Percentiles rank a stretch among this genome's conserved stretches.
Conservation (phyloP, 2,797 vertebrate genomes). For the Emydoidea blandingii region DNA sequence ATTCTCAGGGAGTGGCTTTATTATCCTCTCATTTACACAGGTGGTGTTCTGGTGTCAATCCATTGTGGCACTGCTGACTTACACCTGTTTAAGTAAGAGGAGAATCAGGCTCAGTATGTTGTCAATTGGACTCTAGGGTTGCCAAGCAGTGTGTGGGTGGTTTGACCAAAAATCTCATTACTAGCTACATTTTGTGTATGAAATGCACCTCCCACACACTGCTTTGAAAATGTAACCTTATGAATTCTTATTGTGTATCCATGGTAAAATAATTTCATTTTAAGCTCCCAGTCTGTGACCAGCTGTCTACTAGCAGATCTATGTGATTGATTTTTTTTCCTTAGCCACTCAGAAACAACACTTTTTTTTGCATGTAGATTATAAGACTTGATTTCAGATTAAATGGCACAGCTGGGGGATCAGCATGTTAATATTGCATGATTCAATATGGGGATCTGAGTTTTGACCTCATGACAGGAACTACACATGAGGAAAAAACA, state of each 20-base stretch:
- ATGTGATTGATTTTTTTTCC: background rate
- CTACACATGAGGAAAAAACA: background rate
- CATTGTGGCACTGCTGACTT: background rate
- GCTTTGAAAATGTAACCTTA: background rate
- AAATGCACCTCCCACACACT: background rate
- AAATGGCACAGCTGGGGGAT: background rate
- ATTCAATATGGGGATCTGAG: background rate
- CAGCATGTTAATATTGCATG: fast-evolving
- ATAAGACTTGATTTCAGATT: background rate
- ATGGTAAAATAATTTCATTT: background rate
- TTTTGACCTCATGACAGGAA: background rate
- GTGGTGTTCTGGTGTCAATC: background rate
- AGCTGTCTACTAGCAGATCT: background rate
- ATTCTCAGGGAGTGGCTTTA: background rate
- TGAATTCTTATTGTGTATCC: background rate
- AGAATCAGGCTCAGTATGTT: fast-evolving
- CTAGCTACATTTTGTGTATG: background rate
- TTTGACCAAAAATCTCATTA: background rate
- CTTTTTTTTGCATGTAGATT: background rate
- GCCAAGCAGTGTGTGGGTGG: background rate
- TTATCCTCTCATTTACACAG: background rate
- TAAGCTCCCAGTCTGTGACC: background rate
- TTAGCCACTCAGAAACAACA: background rate
- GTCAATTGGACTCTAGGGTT: background rate
- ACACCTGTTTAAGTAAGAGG: background rate